Base-by-base conservation (phyloP, 1,140 invertebrate genomes). In the Lethocerus indicus region DNA sequence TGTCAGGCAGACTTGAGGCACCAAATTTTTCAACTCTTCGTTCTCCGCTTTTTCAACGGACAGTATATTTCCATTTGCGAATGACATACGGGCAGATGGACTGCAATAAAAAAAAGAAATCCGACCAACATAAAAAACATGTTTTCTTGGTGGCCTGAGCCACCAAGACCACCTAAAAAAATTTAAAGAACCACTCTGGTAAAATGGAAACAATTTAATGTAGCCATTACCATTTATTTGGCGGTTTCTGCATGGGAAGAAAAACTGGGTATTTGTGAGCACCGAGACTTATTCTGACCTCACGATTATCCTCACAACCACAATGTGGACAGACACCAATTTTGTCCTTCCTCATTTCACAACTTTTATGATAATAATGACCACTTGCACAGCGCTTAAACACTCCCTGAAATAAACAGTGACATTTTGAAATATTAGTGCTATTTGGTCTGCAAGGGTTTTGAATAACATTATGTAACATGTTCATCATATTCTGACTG, bases 311-410 rank as follows among this genome's bases (percentile, higher is more conserved):
- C 23, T 75, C 70, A 37, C 73, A 64, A 1, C 79, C 82, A 63
- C 87, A 90, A 61, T 90, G 87, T 1, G 84, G 84, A 63, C 87
- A 90, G 13, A 67, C 67, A 7, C 65, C 60, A 26, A 69, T 70
- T 53, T 74, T 72, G 5, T 67, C 65, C 7, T 68, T 63, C 32
- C 61, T 62, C 3, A 80, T 61, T n/a, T 79, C 75, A 57, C 83
- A 86, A 21, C 79, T 75, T 25, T 75, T 64, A 64, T 87, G 83
- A 61, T 80, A 86, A 39, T 81, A 67, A 60, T 87, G 83, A 0
- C 73, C 66, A 23, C 68, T 71, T 6, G 67, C 67, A 61, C 83
- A 87, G 53, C 81, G 76, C 37, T 78, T 71, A 64, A 85, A 85
- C 52, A 71, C 72, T 24, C 84, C 76, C 74, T 78, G 56, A 32